phyloP scores from a whole-genome alignment of 2,113 vertebrate genomes.

The Bufo bufo region DNA sequence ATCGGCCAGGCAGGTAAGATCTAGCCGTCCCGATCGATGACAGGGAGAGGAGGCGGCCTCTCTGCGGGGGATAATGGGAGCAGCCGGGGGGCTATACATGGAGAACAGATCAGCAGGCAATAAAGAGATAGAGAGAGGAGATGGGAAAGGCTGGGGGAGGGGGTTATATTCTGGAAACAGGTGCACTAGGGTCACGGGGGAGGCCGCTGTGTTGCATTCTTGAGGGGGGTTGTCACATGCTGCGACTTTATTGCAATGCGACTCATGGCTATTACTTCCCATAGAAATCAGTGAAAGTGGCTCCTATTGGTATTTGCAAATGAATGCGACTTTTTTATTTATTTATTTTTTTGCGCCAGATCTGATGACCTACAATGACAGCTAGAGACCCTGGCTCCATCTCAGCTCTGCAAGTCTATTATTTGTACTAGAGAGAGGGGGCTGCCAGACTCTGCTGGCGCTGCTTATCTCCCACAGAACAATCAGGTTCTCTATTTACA shows the following conservation, averaged over 20 bases:
- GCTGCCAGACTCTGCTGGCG: background rate
- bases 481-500: no score
- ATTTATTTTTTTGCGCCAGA: no score
- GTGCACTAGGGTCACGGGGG: background rate
- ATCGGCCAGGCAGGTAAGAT: background rate
- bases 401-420: background rate
- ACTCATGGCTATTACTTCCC: no score
- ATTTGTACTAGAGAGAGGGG: background rate
- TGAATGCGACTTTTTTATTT: no score
- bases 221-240: background rate
- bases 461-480: background rate
- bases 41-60: constrained; percentile 1
- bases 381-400: no score
- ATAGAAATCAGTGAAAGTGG: no score
- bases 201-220: background rate
- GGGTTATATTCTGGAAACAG: background rate
- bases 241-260: background rate
- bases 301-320: no score
- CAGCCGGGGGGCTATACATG: background rate
- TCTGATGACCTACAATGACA: no score
- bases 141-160: background rate
- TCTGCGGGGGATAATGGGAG: constrained; percentile 14
- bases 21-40: background rate
- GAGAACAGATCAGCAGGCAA: background rate
- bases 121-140: background rate